phyloP scores from a whole-genome alignment of 37 sponge, comb jelly and placozoan species.

The Dysidea cf. avara region DNA sequence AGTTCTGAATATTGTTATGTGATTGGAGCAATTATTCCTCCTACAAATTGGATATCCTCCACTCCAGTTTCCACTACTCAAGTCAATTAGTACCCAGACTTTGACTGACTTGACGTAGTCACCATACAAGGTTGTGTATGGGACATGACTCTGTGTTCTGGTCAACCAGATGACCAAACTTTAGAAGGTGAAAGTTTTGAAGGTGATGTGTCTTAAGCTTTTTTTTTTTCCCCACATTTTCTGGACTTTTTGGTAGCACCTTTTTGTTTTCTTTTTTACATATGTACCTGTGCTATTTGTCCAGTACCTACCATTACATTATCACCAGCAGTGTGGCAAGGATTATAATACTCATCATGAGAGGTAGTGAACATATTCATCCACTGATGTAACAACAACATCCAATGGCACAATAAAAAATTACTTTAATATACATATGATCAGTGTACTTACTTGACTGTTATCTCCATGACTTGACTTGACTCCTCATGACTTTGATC shows the following conservation, averaged over 20 bases:
- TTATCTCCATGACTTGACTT: not conserved
- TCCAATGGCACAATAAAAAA: not conserved
- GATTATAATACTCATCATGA: constrained; percentile 95
- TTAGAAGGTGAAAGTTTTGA: constrained; percentile 86
- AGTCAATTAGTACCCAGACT: too few relatives aligned
- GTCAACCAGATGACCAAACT: constrained; percentile 24
- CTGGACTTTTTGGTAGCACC: too few relatives aligned
- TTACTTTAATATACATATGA: too few relatives aligned
- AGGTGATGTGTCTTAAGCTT: constrained; percentile 76
- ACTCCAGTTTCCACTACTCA: too few relatives aligned
- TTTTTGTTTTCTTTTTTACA: too few relatives aligned
- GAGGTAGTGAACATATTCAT: constrained; percentile 92
- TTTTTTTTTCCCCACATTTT: too few relatives aligned
- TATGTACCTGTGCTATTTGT: not conserved
- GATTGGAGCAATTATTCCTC: too few relatives aligned
- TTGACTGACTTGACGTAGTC: too few relatives aligned
- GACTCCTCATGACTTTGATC: constrained; percentile 6
- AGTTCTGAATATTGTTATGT: too few relatives aligned
- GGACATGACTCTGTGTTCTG: constrained; percentile 57
- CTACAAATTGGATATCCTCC: too few relatives aligned
- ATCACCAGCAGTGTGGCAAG: constrained; percentile 47
- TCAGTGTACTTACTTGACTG: not conserved
- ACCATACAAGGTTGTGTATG: constrained; percentile 18
- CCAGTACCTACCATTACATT: not conserved
- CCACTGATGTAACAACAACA: constrained; percentile 34